A percentile compares a stretch with the other conserved stretches of the same genome.
These are phyloP conservation scores for Lasius platythorax DNA, from an alignment of 2,888 invertebrate species.

Conservation along the genomic window DNA sequence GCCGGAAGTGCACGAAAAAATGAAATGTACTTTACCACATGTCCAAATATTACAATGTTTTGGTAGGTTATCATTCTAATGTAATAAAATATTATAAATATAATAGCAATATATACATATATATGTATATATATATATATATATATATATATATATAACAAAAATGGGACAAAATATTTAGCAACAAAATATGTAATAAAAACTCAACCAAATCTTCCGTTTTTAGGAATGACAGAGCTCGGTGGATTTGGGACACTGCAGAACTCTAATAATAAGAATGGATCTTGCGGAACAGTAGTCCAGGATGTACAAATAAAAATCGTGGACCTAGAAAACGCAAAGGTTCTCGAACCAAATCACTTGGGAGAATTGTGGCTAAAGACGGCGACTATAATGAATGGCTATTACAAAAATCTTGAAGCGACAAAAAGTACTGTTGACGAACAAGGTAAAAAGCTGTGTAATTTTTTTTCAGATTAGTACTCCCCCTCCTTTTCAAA, in stretches of 20 bases:
- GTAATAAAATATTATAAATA: neutral
- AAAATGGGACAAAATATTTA: neutral
- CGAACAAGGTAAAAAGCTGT: conserved; percentile 83
- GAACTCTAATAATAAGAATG: conserved; percentile 49
- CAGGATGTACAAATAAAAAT: conserved; percentile 75
- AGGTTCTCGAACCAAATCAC: conserved; percentile 74
- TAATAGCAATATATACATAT: neutral
- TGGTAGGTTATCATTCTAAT: conserved; percentile 61
- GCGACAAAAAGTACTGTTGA: conserved; percentile 87
- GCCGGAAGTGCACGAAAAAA: conserved; percentile 56
- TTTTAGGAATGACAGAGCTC: conserved; percentile 80
- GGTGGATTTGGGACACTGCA: conserved; percentile 67
- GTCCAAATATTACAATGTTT: conserved; percentile 64
- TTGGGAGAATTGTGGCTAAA: conserved; percentile 72
- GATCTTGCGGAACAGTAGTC: conserved; percentile 75
- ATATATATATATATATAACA: neutral
- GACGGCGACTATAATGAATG: conserved; percentile 84
- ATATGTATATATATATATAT: neutral
- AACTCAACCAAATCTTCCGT: neutral
- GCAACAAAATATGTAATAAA: neutral
- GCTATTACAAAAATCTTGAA: conserved; percentile 87
- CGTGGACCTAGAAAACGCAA: conserved; percentile 67
- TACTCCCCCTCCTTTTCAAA: neutral
- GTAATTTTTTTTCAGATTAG: neutral
- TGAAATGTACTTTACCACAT: conserved; percentile 60